Conservation (phyloP, 2,888 invertebrate genomes). For the Lochmaea crataegi region DNA sequence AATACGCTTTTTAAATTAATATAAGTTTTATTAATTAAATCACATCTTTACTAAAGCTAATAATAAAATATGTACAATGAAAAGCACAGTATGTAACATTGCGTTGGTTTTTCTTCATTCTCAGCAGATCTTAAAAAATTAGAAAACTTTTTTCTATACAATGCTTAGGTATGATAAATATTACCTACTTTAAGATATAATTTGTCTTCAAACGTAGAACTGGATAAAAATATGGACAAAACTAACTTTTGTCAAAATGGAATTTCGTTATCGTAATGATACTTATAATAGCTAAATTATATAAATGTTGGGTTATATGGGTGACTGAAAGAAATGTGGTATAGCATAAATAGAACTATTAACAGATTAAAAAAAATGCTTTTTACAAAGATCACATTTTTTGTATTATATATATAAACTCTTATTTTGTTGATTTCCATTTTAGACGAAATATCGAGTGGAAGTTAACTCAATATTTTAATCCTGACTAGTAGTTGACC, state of each 20-base stretch:
- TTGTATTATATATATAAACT: too few relatives aligned
- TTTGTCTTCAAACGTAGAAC: background rate
- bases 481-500: too few relatives aligned
- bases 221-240: background rate
- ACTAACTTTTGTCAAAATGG: background rate
- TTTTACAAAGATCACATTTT: too few relatives aligned
- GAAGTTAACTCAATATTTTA: too few relatives aligned
- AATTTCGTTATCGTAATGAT: background rate
- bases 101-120: constrained; percentile 19
- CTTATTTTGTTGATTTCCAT: too few relatives aligned
- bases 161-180: constrained; percentile 7
- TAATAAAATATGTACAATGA: constrained; percentile 48
- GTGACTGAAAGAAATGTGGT: too few relatives aligned
- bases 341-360: too few relatives aligned
- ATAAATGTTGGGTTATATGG: too few relatives aligned
- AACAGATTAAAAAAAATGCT: too few relatives aligned
- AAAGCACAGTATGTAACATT: constrained; percentile 35
- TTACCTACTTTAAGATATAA: constrained; percentile 13
- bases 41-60: constrained; percentile 53
- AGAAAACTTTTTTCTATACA: constrained; percentile 17
- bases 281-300: background rate
- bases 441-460: too few relatives aligned
- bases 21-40: constrained; percentile 53
- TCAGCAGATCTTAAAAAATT: constrained; percentile 30
- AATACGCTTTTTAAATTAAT: constrained; percentile 37